Conservation (phyloP, 2,888 invertebrate species). For the Argyresthia goedartella region DNA sequence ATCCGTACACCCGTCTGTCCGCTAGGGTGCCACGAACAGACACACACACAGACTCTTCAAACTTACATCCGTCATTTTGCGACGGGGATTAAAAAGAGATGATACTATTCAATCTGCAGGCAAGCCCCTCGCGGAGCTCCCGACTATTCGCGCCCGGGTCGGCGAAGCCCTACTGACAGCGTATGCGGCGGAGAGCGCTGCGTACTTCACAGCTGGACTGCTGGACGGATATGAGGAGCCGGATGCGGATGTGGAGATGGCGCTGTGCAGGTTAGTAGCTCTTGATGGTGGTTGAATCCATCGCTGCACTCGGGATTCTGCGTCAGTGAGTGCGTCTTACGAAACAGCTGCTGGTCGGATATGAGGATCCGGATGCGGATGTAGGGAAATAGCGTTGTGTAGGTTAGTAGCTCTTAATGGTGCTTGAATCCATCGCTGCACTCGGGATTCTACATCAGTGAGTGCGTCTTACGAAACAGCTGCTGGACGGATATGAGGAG, state of each 20-base stretch:
- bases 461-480: conserved; percentile 84
- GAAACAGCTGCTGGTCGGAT: conserved; percentile 82
- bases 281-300: background rate
- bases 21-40: no score
- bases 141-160: conserved; percentile 37
- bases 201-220: conserved; percentile 86
- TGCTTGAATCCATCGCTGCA: no score
- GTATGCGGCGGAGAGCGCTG: conserved; percentile 89
- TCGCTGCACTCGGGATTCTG: conserved; percentile 20
- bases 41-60: no score
- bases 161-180: conserved; percentile 75
- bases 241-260: conserved; percentile 83
- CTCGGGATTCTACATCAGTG: conserved; percentile 85
- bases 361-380: conserved; percentile 81
- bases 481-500: conserved; percentile 84
- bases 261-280: conserved; percentile 76
- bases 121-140: conserved; percentile 36
- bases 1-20: no score
- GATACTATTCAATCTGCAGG: conserved; percentile 22
- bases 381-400: conserved; percentile 85
- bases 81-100: no score
- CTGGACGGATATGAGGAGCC: conserved; percentile 82
- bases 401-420: conserved; percentile 72
- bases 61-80: no score
- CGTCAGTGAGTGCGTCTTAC: conserved; percentile 90